phyloP scores from a whole-genome alignment of 2,113 vertebrate species.

The Petaurus breviceps region DNA sequence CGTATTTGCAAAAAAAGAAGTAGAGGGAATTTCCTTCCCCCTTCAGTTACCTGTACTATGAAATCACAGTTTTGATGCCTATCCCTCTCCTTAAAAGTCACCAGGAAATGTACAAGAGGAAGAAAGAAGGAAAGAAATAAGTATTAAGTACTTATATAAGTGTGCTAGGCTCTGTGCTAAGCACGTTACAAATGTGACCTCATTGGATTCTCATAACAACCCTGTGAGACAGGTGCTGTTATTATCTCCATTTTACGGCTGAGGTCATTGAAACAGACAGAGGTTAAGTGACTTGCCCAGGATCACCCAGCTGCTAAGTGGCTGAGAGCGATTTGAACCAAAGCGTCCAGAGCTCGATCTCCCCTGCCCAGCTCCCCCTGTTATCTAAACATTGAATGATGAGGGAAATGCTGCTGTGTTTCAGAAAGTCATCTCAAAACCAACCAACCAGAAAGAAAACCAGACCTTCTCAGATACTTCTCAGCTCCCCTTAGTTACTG shows the following conservation, averaged over 20 bases:
- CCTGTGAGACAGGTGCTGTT: neutral
- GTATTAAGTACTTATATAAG: neutral
- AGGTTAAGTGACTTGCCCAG: neutral
- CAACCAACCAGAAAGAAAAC: neutral
- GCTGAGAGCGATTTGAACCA: neutral
- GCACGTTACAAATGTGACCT: neutral
- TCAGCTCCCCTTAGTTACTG: neutral
- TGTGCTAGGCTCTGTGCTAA: neutral
- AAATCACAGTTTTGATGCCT: neutral
- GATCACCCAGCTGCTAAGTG: neutral
- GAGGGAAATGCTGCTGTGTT: neutral
- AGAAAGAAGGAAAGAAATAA: neutral
- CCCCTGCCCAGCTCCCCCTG: neutral
- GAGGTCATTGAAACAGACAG: neutral
- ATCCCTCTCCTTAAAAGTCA: neutral
- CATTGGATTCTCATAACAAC: neutral
- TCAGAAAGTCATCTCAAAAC: neutral
- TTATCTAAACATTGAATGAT: neutral
- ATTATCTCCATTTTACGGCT: neutral
- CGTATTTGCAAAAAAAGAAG: neutral
- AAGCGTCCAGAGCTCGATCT: neutral
- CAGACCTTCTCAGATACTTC: no score
- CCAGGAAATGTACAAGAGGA: neutral
- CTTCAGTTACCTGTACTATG: neutral
- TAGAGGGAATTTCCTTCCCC: neutral